Evolutionary conservation across 2,113 vertebrate genomes (phyloP).

Genomic region (Stomatorhinus ivindoensis): DNA sequence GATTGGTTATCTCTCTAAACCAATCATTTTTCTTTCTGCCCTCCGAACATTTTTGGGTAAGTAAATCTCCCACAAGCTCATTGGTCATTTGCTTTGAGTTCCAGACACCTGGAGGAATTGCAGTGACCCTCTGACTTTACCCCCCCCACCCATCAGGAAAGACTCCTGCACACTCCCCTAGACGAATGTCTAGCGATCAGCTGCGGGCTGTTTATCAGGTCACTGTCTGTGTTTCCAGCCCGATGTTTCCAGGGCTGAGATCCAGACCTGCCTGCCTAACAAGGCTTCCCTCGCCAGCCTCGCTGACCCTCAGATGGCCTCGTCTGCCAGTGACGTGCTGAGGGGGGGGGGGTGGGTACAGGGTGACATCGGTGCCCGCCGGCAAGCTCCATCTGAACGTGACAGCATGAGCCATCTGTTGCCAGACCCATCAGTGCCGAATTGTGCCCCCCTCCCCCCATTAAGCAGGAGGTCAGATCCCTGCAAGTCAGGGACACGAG

Average conservation of each 20-base stretch:
- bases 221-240: background rate
- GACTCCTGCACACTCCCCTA: background rate
- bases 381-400: conserved; percentile 26
- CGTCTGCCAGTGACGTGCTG: background rate
- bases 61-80: background rate
- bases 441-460: background rate
- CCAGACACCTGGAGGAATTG: background rate
- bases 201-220: background rate
- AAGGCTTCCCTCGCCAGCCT: background rate
- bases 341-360: background rate
- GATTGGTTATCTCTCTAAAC: too few relatives aligned
- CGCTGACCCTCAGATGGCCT: background rate
- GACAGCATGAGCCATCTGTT: conserved; percentile 9
- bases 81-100: background rate
- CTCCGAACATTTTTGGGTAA: too few relatives aligned
- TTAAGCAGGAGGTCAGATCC: background rate
- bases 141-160: background rate
- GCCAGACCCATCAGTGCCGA: conserved; percentile 8
- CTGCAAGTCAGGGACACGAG: background rate
- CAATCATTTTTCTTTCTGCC: too few relatives aligned
- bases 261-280: background rate
- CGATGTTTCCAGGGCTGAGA: background rate
- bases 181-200: background rate
- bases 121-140: background rate
- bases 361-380: background rate